Percentiles rank a stretch among this genome's conserved stretches.
phyloP scores from a whole-genome alignment of 1,140 invertebrate species.

The Protaetia brevitarsis region DNA sequence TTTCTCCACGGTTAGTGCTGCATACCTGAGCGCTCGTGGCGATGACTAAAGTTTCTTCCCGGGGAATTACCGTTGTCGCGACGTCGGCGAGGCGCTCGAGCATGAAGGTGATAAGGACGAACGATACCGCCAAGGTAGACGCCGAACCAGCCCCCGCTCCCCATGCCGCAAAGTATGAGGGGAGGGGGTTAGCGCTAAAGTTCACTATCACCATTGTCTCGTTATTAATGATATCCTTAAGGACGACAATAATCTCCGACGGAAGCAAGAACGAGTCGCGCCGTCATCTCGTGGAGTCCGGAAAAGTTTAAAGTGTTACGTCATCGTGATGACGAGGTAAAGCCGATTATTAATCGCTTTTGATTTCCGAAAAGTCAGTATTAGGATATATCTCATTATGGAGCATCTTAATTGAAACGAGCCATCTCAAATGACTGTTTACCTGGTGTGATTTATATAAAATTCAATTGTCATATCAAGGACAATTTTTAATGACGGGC shows the following conservation, averaged over 20 bases:
- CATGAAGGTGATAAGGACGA: conserved; percentile 30
- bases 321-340: background rate
- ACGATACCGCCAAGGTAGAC: conserved; percentile 27
- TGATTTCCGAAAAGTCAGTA: too few species aligned
- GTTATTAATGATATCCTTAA: conserved; percentile 22
- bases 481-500: too few species aligned
- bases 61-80: conserved; percentile 25
- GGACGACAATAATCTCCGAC: background rate
- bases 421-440: too few species aligned
- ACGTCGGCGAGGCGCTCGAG: conserved; percentile 25
- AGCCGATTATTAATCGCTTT: background rate
- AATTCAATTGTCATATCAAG: too few species aligned
- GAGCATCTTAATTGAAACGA: background rate
- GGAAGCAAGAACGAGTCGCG: background rate
- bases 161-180: background rate
- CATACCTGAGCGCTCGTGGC: conserved; percentile 27
- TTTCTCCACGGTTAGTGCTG: conserved; percentile 27
- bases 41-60: conserved; percentile 28
- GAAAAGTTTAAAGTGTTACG: conserved; percentile 12
- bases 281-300: background rate
- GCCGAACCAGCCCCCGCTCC: conserved; percentile 20
- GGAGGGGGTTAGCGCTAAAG: background rate
- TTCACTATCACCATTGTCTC: conserved; percentile 21
- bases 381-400: too few species aligned
- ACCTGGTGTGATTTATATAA: too few species aligned